phyloP scores from a whole-genome alignment of 2,113 vertebrate genomes.

The Canis aureus region DNA sequence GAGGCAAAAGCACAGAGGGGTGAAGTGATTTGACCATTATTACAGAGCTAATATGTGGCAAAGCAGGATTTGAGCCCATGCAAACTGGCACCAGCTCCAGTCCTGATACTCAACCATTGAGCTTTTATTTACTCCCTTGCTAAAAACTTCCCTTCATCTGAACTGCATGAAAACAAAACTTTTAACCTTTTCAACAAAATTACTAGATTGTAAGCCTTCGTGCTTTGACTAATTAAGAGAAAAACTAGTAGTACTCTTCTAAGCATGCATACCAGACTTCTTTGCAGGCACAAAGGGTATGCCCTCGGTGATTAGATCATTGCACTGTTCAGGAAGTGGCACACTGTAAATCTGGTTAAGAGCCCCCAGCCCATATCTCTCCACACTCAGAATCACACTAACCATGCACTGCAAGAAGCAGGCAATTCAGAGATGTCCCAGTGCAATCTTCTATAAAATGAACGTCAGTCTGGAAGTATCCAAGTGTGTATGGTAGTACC shows the following conservation, averaged over 20 bases:
- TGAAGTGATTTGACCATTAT: not conserved
- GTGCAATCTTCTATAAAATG: constrained; percentile 35
- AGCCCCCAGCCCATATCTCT: constrained; percentile 67
- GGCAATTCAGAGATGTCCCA: constrained; percentile 35
- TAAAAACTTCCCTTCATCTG: not conserved
- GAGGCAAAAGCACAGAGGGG: not conserved
- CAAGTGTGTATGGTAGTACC: not conserved
- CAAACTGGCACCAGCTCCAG: not conserved
- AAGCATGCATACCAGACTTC: constrained; percentile 42
- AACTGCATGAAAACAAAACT: constrained; percentile 38
- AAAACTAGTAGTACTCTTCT: constrained; percentile 22
- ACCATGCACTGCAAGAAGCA: constrained; percentile 34
- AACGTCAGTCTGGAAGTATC: constrained; percentile 62
- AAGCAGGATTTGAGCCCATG: not conserved
- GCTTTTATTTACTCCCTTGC: not conserved
- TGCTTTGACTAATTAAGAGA: constrained; percentile 11
- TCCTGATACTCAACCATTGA: not conserved
- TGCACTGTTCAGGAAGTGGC: constrained; percentile 55
- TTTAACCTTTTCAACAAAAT: constrained; percentile 42
- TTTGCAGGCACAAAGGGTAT: constrained; percentile 42
- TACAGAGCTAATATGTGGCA: not conserved
- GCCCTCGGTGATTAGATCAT: constrained; percentile 47
- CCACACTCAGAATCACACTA: constrained; percentile 54
- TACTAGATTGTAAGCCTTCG: constrained; percentile 9
- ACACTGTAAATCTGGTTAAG: constrained; percentile 63